Conservation (phyloP, 1,140 invertebrate species). For the Ptiloglossa arizonensis region DNA sequence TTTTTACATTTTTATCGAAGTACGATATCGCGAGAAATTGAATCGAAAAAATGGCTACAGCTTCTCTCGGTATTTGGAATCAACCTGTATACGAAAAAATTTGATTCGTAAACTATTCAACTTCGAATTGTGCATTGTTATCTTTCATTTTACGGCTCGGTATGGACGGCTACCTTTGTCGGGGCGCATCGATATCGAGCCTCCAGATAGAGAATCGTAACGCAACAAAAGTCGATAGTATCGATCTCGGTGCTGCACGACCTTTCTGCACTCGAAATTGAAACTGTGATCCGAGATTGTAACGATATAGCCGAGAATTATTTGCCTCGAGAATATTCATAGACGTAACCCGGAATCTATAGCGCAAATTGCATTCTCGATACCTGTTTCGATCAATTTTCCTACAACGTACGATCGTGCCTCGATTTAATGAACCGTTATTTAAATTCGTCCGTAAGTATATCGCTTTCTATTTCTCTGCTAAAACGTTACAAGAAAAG, state of each 20-base stretch:
- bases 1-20: no score
- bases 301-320: not conserved
- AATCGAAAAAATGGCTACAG: no score
- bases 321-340: constrained; percentile 5
- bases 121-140: not conserved
- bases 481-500: no score
- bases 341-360: not conserved
- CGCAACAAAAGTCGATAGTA: constrained; percentile 34
- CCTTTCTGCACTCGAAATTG: not conserved
- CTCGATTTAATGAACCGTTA: not conserved
- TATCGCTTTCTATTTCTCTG: no score
- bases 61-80: no score
- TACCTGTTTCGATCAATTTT: not conserved
- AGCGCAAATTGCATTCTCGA: not conserved
- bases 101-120: not conserved
- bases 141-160: not conserved
- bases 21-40: no score
- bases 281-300: not conserved
- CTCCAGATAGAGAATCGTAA: not conserved
- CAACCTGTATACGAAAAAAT: not conserved
- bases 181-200: not conserved
- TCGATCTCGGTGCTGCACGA: not conserved
- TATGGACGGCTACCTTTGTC: constrained; percentile 5
- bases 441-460: not conserved
- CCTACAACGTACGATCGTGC: not conserved